Evolutionary conservation across 2,797 vertebrate species (phyloP).

Genomic region (Characodon lateralis): DNA sequence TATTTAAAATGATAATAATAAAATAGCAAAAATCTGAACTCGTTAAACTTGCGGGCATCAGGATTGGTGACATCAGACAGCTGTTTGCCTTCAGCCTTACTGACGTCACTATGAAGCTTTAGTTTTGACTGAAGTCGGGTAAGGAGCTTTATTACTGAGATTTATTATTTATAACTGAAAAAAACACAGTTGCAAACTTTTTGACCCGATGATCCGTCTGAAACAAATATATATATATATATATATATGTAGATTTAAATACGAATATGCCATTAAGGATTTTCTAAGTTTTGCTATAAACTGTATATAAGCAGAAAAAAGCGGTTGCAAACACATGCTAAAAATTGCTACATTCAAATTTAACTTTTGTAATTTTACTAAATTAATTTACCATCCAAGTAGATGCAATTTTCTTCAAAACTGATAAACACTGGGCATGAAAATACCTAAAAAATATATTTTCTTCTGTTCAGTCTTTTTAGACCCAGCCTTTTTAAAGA

Average conservation of each 20-base stretch:
- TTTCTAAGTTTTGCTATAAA: background rate
- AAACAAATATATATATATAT: background rate
- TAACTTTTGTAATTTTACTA: background rate
- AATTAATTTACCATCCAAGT: background rate
- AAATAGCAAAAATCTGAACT: background rate
- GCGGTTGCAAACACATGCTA: too few relatives aligned
- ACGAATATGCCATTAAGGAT: background rate
- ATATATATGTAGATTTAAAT: background rate
- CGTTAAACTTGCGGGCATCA: slow-evolving; percentile 3
- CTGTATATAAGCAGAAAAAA: background rate
- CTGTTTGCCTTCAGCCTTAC: slow-evolving; percentile 43
- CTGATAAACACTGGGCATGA: background rate
- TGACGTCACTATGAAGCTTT: slow-evolving; percentile 32
- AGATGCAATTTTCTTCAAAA: background rate
- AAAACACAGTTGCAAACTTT: too few relatives aligned
- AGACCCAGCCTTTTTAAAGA: background rate
- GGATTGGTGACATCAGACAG: slow-evolving; percentile 29
- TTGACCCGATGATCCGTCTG: slow-evolving; percentile 32
- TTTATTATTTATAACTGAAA: too few relatives aligned
- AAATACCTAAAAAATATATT: background rate
- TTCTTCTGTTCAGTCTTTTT: background rate
- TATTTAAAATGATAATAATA: too few relatives aligned
- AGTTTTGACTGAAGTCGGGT: slow-evolving; percentile 49
- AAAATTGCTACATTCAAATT: background rate
- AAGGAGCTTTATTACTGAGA: slow-evolving; percentile 63